Evolutionary conservation across 37 sponge, comb jelly and placozoan genomes (phyloP), one percentile per base, ranked within the genome.

Genomic region (Eunapius fragilis): DNA sequence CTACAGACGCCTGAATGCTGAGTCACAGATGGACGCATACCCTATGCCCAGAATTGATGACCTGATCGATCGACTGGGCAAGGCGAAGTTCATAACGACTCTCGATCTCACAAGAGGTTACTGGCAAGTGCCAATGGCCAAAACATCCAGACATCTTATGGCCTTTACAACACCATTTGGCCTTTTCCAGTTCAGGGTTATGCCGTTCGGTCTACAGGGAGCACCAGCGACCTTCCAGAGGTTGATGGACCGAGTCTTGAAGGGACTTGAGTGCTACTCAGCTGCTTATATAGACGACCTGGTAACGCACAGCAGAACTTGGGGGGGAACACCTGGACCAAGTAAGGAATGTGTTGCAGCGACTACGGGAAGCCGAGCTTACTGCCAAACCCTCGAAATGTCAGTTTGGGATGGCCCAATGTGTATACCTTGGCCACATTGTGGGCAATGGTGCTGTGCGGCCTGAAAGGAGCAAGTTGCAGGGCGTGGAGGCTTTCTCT

Each of bases 171-270:
- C 94, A 24, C 84, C 80, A 0, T 80, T 33, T 31, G 94, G 91
- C 11, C 80, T 90, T 14, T 93, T 78, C 37, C 89, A 93, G 67
- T 90, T 93, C 31, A 86, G 23, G 3, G 74, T 69, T 25, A 89
- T 93, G 91, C 94, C 94, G 9, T 92, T 92, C 81, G 90, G 91
- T 6, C 45, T 93, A n/a, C 78, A 77, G 9, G 78, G 85, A 77
- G 93, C 80, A 25, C 93, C 91, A 45, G 86, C 90, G 31, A 89
- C 90, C 0, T 92, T 92, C 79, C 90, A 92, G 68, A 75, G 90
- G 50, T 47, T 92, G 82, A 92, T 92, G 86, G 86, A 92, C 37
- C 71, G 68, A n/a, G 24, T 89, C 11, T 32, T 83, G n/a, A 72
- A 69, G 26, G 89, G 84, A 6, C 23, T 77, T 24, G 37, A 77